These are phyloP conservation scores for Muricea muricata DNA, from an alignment of 92 coral and sea anemone species.

Conservation along the genomic window DNA sequence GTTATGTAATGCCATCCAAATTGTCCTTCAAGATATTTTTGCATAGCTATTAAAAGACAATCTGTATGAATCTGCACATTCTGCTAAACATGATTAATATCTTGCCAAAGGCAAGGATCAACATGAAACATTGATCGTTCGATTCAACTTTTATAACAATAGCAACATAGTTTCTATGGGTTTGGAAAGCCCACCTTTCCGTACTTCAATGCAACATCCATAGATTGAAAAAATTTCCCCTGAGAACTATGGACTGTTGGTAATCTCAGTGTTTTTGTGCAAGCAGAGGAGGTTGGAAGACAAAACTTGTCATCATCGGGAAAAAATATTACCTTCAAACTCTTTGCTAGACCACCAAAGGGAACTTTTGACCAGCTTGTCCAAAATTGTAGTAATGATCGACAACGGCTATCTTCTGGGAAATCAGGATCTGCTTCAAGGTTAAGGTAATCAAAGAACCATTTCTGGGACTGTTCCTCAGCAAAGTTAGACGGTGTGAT, in stretches of 20 bases:
- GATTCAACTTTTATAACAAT: neutral
- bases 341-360: constrained; percentile 36
- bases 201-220: constrained; percentile 53
- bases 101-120: neutral
- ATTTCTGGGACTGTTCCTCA: constrained; percentile 40
- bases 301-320: constrained; percentile 53
- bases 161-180: constrained; percentile 26
- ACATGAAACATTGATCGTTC: neutral
- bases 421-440: constrained; percentile 30
- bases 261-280: constrained; percentile 47
- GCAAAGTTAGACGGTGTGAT: constrained; percentile 52
- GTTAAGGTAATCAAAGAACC: constrained; percentile 53
- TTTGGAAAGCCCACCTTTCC: constrained; percentile 67
- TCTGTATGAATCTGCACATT: too few relatives aligned
- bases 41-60: too few relatives aligned
- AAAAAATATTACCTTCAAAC: constrained; percentile 39
- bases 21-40: too few relatives aligned
- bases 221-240: constrained; percentile 54
- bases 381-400: constrained; percentile 49
- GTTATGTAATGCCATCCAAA: too few relatives aligned
- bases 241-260: constrained; percentile 67
- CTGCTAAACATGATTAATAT: neutral
- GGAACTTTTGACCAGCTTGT: constrained; percentile 46
- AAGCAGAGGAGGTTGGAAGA: constrained; percentile 63
- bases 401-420: constrained; percentile 54